Base-by-base conservation (phyloP, 2,888 invertebrate genomes). In the Orgyia antiqua region DNA sequence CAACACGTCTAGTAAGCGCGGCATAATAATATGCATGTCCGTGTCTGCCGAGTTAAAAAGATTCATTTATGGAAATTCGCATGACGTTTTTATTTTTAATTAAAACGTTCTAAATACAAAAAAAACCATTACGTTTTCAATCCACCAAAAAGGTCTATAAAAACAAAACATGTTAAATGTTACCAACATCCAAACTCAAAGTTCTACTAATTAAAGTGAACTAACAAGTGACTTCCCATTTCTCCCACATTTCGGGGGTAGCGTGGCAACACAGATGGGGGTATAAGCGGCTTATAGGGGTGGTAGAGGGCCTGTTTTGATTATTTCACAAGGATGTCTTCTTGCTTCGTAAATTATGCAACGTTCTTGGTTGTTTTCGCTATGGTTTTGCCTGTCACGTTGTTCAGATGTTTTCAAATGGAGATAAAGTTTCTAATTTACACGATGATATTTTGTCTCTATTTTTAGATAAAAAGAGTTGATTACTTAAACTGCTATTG, bases 261-360 rank as follows among this genome's bases (percentile, higher is more conserved):
- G 55, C 65, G 43, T 66, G 68, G 65, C 61, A 72, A 64, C 61
- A 62, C 60, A 31, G 52, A 47, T 50, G 57, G 51, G 42, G 28
- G 54, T 45, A 56, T 80, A 83, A 82, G 79, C 79, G 63, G 82
- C 80, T 83, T 82, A 79, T 34, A 40, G 44, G 69, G 77, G 74
- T 68, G 74, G 48, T 21, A 58, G 52, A 36, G 56, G 72, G 76
- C 69, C 68, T 83, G 83, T 82, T 84, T 82, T 84, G 80, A 84
- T 84, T 82, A 84, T 83, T 83, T 76, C 83, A 39, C 66, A 74
- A 80, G 82, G 77, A 77, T 77, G 83, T 82, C 82, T 77, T 79
- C 80, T 79, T 79, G 73, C 58, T 64, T 71, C 76, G 72, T 83
- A 78, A 86, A 86, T 84, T 86, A 86, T 86, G 83, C 84, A 84